These are phyloP conservation scores for Acrossocheilus fasciatus DNA, from an alignment of 2,797 vertebrate species.

Conservation along the genomic window DNA sequence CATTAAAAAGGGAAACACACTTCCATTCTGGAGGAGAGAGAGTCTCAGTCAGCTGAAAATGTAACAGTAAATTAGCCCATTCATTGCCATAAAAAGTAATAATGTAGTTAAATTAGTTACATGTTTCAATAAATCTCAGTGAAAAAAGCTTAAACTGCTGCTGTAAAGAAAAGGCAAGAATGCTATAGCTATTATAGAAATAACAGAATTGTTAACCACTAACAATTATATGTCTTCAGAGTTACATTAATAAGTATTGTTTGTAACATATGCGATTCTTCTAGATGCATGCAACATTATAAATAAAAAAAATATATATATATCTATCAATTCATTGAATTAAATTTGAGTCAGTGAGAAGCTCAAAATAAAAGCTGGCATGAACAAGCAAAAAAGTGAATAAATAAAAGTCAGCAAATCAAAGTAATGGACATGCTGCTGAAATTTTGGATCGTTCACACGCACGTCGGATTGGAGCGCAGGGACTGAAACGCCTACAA, in stretches of 20 bases:
- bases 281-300: conserved; percentile 43
- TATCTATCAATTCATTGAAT: background rate
- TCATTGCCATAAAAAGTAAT: background rate
- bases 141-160: background rate
- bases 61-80: background rate
- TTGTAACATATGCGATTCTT: conserved; percentile 46
- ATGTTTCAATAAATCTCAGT: background rate
- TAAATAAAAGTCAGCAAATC: background rate
- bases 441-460: background rate
- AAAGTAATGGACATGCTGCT: background rate
- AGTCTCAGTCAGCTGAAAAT: background rate
- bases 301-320: conserved; percentile 35
- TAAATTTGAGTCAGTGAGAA: background rate
- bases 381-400: background rate
- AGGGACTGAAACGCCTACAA: conserved; percentile 18
- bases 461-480: background rate
- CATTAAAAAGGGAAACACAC: background rate
- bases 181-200: conserved; percentile 9
- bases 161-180: background rate
- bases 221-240: conserved; percentile 56
- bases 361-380: background rate
- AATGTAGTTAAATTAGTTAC: background rate
- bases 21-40: background rate
- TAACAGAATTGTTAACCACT: conserved; percentile 34
- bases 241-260: conserved; percentile 53